Conservation (phyloP, 2,888 invertebrate genomes). For the Acronicta aceris region DNA sequence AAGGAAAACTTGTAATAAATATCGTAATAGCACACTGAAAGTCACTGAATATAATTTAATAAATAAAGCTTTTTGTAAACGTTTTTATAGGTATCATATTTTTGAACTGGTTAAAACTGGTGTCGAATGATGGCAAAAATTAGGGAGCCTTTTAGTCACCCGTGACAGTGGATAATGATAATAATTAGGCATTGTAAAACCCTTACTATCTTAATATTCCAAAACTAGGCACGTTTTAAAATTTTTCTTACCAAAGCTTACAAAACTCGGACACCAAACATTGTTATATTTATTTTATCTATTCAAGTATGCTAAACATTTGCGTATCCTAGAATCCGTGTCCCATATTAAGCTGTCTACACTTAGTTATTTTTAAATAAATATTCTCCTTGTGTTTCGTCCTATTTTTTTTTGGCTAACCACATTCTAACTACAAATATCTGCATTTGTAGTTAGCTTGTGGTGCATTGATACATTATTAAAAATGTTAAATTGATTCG, state of each 20-base stretch:
- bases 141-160: too few species aligned
- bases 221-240: too few species aligned
- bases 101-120: too few species aligned
- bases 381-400: conserved; percentile 32
- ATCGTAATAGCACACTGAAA: neutral
- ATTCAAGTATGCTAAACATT: conserved; percentile 39
- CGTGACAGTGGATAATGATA: too few species aligned
- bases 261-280: conserved; percentile 9
- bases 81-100: neutral
- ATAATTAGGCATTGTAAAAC: too few species aligned
- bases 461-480: conserved; percentile 25
- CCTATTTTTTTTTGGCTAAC: conserved; percentile 52
- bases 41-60: too few species aligned
- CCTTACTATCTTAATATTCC: too few species aligned
- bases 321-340: conserved; percentile 40
- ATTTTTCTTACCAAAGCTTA: too few species aligned
- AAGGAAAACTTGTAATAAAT: neutral
- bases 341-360: conserved; percentile 41
- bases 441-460: conserved; percentile 31
- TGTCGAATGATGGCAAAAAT: too few species aligned
- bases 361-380: conserved; percentile 41
- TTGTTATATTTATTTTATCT: conserved; percentile 9
- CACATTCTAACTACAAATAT: conserved; percentile 21
- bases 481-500: conserved; percentile 10
- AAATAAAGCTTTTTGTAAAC: neutral